phyloP scores from a whole-genome alignment of 2,888 invertebrate species.

The Druceiella hillmani region DNA sequence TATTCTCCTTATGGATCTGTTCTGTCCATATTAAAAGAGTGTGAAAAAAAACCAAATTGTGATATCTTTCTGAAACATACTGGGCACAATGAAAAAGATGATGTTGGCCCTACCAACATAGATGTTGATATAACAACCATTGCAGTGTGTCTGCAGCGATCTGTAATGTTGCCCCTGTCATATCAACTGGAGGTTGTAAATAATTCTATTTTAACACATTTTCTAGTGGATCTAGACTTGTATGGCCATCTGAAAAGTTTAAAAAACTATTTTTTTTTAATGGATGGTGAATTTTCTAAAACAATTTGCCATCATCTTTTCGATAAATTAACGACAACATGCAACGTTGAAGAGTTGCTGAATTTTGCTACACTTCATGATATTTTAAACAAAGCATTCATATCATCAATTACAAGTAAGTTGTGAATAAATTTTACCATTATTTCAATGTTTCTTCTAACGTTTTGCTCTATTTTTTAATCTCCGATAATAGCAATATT shows the following conservation, averaged over 20 bases:
- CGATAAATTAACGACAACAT: slow-evolving; percentile 57
- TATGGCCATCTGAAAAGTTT: slow-evolving; percentile 67
- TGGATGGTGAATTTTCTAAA: slow-evolving; percentile 75
- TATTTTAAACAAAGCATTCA: slow-evolving; percentile 63
- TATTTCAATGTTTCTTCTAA: slow-evolving; percentile 3
- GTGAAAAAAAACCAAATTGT: slow-evolving; percentile 39
- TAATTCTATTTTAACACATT: slow-evolving; percentile 65
- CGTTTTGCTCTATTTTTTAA: slow-evolving; percentile 2
- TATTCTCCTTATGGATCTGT: slow-evolving; percentile 39
- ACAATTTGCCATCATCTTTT: slow-evolving; percentile 67
- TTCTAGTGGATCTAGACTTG: slow-evolving; percentile 59
- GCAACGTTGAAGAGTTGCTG: slow-evolving; percentile 60
- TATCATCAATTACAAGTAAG: slow-evolving; percentile 60
- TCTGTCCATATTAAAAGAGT: slow-evolving; percentile 38
- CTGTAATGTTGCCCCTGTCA: slow-evolving; percentile 61
- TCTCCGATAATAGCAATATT: slow-evolving; percentile 3
- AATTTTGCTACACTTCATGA: slow-evolving; percentile 64
- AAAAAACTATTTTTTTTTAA: slow-evolving; percentile 71
- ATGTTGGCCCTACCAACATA: slow-evolving; percentile 31
- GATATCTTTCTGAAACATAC: slow-evolving; percentile 39
- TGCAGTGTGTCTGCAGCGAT: slow-evolving; percentile 59
- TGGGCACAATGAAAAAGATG: slow-evolving; percentile 27
- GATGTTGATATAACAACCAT: slow-evolving; percentile 45
- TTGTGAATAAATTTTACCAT: slow-evolving; percentile 2
- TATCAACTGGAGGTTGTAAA: slow-evolving; percentile 66